These are phyloP conservation scores for Cepphus grylle DNA, from an alignment of 2,113 vertebrate genomes.

Conservation along the genomic window DNA sequence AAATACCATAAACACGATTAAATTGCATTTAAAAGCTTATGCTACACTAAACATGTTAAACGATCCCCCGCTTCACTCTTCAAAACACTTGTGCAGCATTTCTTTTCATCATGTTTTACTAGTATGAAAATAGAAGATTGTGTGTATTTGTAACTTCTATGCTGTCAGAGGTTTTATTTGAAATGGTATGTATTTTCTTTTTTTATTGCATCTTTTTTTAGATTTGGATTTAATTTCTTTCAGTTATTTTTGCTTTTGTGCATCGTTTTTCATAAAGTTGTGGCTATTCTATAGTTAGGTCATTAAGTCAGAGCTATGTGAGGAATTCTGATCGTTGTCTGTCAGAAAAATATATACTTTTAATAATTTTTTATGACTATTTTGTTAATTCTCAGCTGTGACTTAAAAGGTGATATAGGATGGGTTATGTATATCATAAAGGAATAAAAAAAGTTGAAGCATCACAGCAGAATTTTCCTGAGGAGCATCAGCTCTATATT, in stretches of 20 bases:
- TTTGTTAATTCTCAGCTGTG: background rate
- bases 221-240: background rate
- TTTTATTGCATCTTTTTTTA: background rate
- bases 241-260: background rate
- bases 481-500: background rate
- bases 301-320: background rate
- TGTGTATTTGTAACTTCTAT: background rate
- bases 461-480: background rate
- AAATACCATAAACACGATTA: background rate
- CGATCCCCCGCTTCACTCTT: background rate
- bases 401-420: background rate
- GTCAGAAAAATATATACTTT: background rate
- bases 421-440: background rate
- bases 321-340: background rate
- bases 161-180: background rate
- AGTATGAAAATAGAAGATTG: background rate
- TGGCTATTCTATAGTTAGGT: background rate
- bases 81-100: background rate
- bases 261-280: background rate
- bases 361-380: background rate
- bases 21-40: background rate
- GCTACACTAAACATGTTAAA: background rate
- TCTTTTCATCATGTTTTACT: background rate
- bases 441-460: background rate
- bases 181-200: background rate